Evolutionary conservation across 2,888 invertebrate genomes (phyloP), one percentile per base, ranked within the genome.

Genomic region (Rotaria magnacalcarata): DNA sequence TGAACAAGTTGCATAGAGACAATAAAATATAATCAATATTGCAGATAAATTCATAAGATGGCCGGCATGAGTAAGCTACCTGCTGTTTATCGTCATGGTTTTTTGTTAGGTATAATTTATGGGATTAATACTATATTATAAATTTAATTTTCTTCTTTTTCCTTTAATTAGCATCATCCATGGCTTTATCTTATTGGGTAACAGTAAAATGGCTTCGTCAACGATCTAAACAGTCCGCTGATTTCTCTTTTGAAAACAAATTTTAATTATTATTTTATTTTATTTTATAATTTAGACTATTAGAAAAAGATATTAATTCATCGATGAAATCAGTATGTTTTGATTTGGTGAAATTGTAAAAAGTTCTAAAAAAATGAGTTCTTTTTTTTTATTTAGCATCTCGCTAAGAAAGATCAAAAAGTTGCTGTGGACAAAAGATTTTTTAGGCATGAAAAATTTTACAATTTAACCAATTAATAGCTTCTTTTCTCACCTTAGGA

Each of bases 381-480:
- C 34, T 43, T 10, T 43, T n/a, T 43, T 24, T 41, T 7, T 24
- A 47, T 80, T 47, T 80, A 47, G 67, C 47, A 80, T 43, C 11
- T 43, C 24, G 3, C 24, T 6, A 80, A 47, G n/a, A 80, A 85
- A 80, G 75, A 85, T 75, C 52, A 75, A 34, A 86, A 80, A n/a
- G 85, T 86, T 34, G 85, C 86, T 24, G 86, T 86, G 16, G 85
- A 86, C 50, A 56, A 47, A n/a, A 43, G 58, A 24, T 86, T 86
- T 84, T 75, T 86, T 41, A 54, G 54, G 86, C 85, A 85, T 4
- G 47, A 54, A 50, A 14, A 43, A 16, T 19, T 67, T 54, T 50
- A 11, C 8, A n/a, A 19, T 16, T 52, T 52, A 50, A 11, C 14
- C 16, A 52, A 16, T 3, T 16, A 52, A 52, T 52, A 52, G 16